Percentiles rank a stretch among this genome's conserved stretches.
phyloP scores from a whole-genome alignment of 2,888 invertebrate genomes.

The Pyralis farinalis region DNA sequence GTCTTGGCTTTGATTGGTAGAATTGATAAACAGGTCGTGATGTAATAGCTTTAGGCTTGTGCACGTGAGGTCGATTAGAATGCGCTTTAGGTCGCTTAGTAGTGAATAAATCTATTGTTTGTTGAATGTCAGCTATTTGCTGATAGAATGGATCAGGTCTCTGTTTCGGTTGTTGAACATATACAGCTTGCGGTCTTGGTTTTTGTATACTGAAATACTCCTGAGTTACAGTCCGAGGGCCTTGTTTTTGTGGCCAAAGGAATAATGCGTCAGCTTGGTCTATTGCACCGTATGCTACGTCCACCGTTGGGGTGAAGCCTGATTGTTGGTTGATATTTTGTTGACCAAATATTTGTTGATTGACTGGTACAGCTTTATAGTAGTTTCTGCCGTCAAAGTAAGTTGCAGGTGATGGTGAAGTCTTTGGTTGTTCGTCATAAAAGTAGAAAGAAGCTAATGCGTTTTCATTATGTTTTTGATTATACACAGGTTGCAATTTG shows the following conservation, averaged over 20 bases:
- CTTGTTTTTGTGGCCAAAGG: constrained; percentile 75
- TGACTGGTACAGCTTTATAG: constrained; percentile 61
- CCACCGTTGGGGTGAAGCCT: constrained; percentile 57
- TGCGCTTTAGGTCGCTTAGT: constrained; percentile 78
- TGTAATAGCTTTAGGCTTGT: constrained; percentile 74
- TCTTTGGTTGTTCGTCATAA: constrained; percentile 83
- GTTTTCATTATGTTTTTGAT: constrained; percentile 59
- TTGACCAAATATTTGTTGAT: constrained; percentile 38
- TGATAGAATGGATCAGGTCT: constrained; percentile 81
- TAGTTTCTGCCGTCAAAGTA: constrained; percentile 71
- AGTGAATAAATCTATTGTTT: constrained; percentile 83
- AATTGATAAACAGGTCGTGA: constrained; percentile 86
- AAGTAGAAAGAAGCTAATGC: constrained; percentile 84
- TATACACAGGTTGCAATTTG: constrained; percentile 73
- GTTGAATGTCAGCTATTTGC: constrained; percentile 84
- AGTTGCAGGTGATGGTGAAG: constrained; percentile 78
- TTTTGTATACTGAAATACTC: constrained; percentile 78
- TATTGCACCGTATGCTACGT: constrained; percentile 68
- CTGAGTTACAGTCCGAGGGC: constrained; percentile 71
- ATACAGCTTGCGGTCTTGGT: constrained; percentile 57
- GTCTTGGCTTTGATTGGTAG: constrained; percentile 82
- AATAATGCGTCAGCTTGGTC: constrained; percentile 70
- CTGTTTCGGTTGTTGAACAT: constrained; percentile 59
- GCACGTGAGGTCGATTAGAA: constrained; percentile 52
- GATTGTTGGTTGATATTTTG: constrained; percentile 53